Conservation (phyloP, 2,888 invertebrate species). For the Trachelus stipa region DNA sequence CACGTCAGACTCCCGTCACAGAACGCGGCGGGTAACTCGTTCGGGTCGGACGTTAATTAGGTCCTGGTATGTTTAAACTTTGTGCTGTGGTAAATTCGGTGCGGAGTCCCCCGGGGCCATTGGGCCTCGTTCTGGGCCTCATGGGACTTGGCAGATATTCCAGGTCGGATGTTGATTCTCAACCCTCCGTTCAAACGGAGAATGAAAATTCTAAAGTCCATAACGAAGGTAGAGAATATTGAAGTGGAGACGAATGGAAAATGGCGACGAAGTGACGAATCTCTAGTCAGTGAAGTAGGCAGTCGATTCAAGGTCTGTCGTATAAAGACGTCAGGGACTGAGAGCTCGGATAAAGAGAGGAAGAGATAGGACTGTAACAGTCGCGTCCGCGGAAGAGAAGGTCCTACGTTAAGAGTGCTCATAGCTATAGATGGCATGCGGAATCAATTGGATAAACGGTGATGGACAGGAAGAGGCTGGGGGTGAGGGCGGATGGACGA, state of each 20-base stretch:
- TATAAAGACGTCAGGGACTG: conserved; percentile 36
- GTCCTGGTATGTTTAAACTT: conserved; percentile 39
- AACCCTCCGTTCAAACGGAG: not conserved
- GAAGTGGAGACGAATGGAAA: not conserved
- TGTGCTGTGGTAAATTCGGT: conserved; percentile 22
- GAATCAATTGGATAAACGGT: conserved; percentile 1
- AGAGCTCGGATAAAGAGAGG: not conserved
- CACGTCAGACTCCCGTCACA: conserved; percentile 11
- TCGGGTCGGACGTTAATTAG: conserved; percentile 41
- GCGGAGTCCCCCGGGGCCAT: conserved; percentile 11
- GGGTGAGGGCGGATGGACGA: not conserved
- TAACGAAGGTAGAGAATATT: not conserved
- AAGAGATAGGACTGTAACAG: not conserved
- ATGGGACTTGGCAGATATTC: conserved; percentile 13
- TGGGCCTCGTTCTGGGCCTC: not conserved
- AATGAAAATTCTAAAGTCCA: not conserved
- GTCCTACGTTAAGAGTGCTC: not conserved
- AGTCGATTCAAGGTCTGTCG: conserved; percentile 37
- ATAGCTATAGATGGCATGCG: not conserved
- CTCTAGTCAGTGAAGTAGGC: not conserved
- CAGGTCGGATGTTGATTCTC: conserved; percentile 11
- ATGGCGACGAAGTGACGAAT: not conserved
- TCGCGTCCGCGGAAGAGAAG: not conserved
- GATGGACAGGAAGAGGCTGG: not conserved
- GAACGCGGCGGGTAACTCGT: conserved; percentile 36